Base-by-base conservation (phyloP, 1,140 invertebrate species). In the Temnothorax curvispinosus region DNA sequence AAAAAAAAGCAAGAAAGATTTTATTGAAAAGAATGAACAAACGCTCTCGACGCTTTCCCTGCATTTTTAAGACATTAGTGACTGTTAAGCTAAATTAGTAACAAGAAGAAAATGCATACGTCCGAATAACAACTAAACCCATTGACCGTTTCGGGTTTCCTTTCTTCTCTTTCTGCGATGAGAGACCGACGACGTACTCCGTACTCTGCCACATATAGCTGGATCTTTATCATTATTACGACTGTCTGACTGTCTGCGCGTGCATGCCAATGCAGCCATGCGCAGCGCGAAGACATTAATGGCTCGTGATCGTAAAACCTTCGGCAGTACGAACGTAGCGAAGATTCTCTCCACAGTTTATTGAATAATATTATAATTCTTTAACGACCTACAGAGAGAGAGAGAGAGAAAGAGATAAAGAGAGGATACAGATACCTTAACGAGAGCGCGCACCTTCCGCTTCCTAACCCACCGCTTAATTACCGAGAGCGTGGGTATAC, bases 191-290 rank as follows among this genome's bases (percentile, higher is more conserved):
- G 75, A 84, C 88, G 3, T 18, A 74, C 85, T 3, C 86, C 82
- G 38, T 6, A 6, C 6, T 6, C 38, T 62, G 88, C 81, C 72
- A 60, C 80, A 72, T 18, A 78, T 18, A 78, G 74, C 74, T 71
- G 78, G 90, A 93, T 93, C 89, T 90, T 93, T 92, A 93, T 93
- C 92, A 86, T 92, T 90, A 88, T 92, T 93, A 92, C 91, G 89
- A 92, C 91, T 92, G 91, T 89, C 84, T 35, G 86, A 88, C 75
- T 88, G 78, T 67, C 38, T 41, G 78, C 60, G 69, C 75, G 72
- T 87, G 88, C 88, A 85, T 76, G 86, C 77, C 85, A 65, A 47
- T 65, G 38, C 71, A 52, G 35, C 50, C 80, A 58, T 69, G 80
- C 50, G 52, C 71, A 58, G 35, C 87, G 32, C 75, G 56, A 41